Evolutionary conservation across 2,888 invertebrate genomes (phyloP).

Genomic region (Cyclophora albipunctata): DNA sequence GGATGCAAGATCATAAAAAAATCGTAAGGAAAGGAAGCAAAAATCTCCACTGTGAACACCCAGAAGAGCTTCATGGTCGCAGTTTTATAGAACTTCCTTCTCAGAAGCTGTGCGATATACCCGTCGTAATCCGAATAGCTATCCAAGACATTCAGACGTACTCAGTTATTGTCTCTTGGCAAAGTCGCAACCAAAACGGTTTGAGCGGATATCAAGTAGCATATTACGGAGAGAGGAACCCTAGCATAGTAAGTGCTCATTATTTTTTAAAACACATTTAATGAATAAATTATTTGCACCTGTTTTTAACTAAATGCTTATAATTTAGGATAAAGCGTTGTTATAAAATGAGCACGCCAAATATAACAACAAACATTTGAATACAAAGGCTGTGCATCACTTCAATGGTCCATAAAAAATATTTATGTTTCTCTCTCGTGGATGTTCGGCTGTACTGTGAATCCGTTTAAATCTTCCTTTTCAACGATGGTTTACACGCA

Average conservation of each 20-base stretch:
- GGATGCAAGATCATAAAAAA: slow-evolving; percentile 92
- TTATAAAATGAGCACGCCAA: slow-evolving; percentile 47
- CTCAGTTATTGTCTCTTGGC: slow-evolving; percentile 92
- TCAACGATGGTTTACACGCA: slow-evolving; percentile 40
- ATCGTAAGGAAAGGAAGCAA: slow-evolving; percentile 77
- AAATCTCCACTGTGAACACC: slow-evolving; percentile 86
- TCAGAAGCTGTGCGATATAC: slow-evolving; percentile 88
- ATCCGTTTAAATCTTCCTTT: slow-evolving; percentile 62
- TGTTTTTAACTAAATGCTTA: slow-evolving; percentile 31
- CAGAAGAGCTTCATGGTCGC: slow-evolving; percentile 84
- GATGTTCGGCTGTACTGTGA: slow-evolving; percentile 53
- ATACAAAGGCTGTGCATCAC: slow-evolving; percentile 72
- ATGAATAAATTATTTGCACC: slow-evolving; percentile 22
- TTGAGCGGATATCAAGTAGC: slow-evolving; percentile 90
- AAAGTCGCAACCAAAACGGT: slow-evolving; percentile 89
- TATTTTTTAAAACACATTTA: slow-evolving; percentile 14
- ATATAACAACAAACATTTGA: slow-evolving; percentile 70
- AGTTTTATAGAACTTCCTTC: slow-evolving; percentile 86
- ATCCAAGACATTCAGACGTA: slow-evolving; percentile 92
- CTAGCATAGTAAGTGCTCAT: slow-evolving; percentile 68
- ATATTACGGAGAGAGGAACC: slow-evolving; percentile 79
- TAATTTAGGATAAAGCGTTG: slow-evolving; percentile 39
- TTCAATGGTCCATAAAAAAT: slow-evolving; percentile 74
- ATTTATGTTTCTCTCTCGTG: slow-evolving; percentile 67
- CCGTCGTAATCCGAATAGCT: slow-evolving; percentile 87